These are phyloP conservation scores for Rhadina sibilatrix DNA, from an alignment of 2,113 vertebrate species.

Conservation along the genomic window DNA sequence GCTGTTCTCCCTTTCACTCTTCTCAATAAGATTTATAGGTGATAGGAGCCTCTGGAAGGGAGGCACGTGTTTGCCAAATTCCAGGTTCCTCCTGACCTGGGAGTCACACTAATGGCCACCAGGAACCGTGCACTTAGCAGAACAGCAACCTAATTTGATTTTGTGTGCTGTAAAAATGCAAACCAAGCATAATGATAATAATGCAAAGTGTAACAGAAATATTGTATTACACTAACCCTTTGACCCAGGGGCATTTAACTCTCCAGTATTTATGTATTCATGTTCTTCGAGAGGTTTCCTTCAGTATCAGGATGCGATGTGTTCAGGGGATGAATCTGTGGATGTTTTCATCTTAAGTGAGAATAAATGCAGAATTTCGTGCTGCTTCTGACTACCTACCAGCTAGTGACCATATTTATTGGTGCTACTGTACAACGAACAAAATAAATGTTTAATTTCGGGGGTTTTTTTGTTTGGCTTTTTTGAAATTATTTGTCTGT, in stretches of 20 bases:
- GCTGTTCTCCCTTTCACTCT: not conserved
- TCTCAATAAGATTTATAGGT: not conserved
- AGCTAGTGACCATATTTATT: not conserved
- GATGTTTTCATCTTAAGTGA: not conserved
- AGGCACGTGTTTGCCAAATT: not conserved
- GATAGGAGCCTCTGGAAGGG: not conserved
- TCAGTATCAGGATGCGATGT: not conserved
- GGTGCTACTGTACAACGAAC: not conserved
- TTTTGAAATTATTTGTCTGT: not conserved
- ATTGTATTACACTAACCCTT: constrained; percentile 46
- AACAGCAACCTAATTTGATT: constrained; percentile 53
- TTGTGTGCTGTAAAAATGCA: constrained; percentile 44
- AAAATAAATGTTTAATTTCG: not conserved
- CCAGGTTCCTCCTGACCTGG: constrained; percentile 32
- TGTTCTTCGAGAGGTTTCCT: not conserved
- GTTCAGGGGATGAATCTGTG: not conserved
- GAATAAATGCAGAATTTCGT: not conserved
- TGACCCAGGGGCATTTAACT: constrained; percentile 21
- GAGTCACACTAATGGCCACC: constrained; percentile 18
- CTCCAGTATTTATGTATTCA: constrained; percentile 36
- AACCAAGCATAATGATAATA: constrained; percentile 45
- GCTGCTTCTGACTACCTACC: not conserved
- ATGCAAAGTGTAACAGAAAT: constrained; percentile 25
- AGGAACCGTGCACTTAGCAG: constrained; percentile 28
- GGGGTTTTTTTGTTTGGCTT: not conserved